phyloP scores from a whole-genome alignment of 2,113 vertebrate genomes.

The Callipepla squamata region DNA sequence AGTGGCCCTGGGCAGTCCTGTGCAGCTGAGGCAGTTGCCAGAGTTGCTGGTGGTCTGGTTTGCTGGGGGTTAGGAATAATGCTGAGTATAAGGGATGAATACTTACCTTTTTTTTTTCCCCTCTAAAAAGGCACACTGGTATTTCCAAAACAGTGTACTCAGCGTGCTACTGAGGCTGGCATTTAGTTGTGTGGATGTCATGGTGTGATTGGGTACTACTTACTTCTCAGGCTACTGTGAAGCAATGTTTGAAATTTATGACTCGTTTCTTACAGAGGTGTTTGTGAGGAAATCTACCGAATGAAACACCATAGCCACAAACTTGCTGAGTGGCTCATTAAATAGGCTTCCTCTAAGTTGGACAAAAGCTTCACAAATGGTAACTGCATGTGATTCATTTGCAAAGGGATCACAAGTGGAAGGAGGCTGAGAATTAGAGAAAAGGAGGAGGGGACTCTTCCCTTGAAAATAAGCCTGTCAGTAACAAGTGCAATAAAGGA shows the following conservation, averaged over 20 bases:
- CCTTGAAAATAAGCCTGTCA: background rate
- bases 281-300: background rate
- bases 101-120: background rate
- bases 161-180: background rate
- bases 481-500: background rate
- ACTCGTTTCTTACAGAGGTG: background rate
- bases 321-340: background rate
- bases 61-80: background rate
- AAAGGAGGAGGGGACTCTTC: background rate
- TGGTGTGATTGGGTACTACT: background rate
- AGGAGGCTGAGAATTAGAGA: background rate
- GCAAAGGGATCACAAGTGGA: background rate
- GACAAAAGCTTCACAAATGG: background rate
- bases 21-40: background rate
- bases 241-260: constrained; percentile 16
- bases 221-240: background rate
- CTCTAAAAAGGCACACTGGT: fast-evolving
- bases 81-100: background rate
- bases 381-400: background rate
- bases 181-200: background rate
- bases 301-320: background rate
- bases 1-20: background rate
- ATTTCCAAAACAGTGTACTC: background rate
- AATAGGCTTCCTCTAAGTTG: background rate
- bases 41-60: background rate